A percentile compares a stretch with the other conserved stretches of the same genome.
phyloP scores from a whole-genome alignment of 37 sponge, comb jelly and placozoan genomes.

The Theonella swinhoei region DNA sequence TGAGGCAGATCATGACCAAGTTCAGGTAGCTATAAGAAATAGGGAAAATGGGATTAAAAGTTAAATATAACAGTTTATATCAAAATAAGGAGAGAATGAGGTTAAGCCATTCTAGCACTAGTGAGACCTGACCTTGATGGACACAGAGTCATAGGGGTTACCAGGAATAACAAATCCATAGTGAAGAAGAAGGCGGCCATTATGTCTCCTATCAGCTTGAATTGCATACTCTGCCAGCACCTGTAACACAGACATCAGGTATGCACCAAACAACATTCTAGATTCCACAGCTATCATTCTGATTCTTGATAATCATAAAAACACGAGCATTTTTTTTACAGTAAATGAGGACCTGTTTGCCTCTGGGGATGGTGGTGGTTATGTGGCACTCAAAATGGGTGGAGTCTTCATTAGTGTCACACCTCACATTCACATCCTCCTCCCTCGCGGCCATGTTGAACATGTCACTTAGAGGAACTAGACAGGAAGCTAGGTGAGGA shows the following conservation, averaged over 20 bases:
- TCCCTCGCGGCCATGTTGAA: constrained; percentile 38
- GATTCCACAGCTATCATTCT: too few relatives aligned
- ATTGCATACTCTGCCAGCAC: constrained; percentile 25
- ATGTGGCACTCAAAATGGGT: constrained; percentile 45
- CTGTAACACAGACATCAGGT: too few relatives aligned
- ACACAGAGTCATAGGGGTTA: constrained; percentile 16
- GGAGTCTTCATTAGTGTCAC: constrained; percentile 33
- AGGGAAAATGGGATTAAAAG: neutral
- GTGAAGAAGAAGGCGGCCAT: constrained; percentile 40
- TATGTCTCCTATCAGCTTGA: constrained; percentile 13
- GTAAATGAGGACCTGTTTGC: constrained; percentile 22
- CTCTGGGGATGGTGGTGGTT: neutral
- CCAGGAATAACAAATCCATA: constrained; percentile 28
- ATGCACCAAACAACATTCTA: too few relatives aligned
- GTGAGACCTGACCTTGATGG: neutral
- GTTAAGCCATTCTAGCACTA: too few relatives aligned
- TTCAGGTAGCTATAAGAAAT: neutral
- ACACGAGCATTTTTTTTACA: too few relatives aligned
- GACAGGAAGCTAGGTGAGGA: constrained; percentile 32
- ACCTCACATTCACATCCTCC: constrained; percentile 7
- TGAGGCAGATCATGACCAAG: neutral
- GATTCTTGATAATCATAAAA: too few relatives aligned
- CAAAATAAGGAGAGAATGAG: too few relatives aligned
- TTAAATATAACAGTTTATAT: neutral
- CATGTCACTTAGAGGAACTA: constrained; percentile 38